phyloP scores from a whole-genome alignment of 2,797 vertebrate species.

The Poecilia gillii region DNA sequence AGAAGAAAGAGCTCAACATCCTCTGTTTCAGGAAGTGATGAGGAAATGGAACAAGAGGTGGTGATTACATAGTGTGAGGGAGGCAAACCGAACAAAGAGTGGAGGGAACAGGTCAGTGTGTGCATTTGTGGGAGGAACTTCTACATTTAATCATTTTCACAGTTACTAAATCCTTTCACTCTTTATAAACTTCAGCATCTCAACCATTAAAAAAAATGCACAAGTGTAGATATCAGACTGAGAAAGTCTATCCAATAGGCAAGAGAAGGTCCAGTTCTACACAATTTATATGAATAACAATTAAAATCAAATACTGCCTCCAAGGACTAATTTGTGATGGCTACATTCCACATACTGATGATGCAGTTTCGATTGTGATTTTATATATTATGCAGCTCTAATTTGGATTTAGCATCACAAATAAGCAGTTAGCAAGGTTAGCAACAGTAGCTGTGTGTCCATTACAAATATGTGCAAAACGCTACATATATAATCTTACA shows the following conservation, averaged over 20 bases:
- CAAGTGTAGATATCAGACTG: background rate
- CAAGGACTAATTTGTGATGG: background rate
- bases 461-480: too few species aligned
- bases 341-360: background rate
- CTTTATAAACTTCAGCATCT: background rate
- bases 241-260: background rate
- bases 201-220: background rate
- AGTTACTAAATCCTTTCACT: background rate
- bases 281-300: background rate
- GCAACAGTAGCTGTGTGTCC: background rate
- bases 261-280: background rate
- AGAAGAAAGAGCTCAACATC: constrained; percentile 55
- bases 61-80: constrained; percentile 57
- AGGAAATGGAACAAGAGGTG: constrained; percentile 62
- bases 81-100: constrained; percentile 50
- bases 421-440: background rate
- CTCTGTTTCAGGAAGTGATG: constrained; percentile 64
- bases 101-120: constrained; percentile 40
- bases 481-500: too few species aligned
- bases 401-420: background rate
- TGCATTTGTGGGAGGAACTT: constrained; percentile 9
- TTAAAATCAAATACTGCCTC: background rate
- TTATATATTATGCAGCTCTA: background rate
- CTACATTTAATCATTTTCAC: background rate
- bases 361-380: background rate